Evolutionary conservation across 1,140 invertebrate genomes (phyloP).

Genomic region (Aphelinus atriplicis): DNA sequence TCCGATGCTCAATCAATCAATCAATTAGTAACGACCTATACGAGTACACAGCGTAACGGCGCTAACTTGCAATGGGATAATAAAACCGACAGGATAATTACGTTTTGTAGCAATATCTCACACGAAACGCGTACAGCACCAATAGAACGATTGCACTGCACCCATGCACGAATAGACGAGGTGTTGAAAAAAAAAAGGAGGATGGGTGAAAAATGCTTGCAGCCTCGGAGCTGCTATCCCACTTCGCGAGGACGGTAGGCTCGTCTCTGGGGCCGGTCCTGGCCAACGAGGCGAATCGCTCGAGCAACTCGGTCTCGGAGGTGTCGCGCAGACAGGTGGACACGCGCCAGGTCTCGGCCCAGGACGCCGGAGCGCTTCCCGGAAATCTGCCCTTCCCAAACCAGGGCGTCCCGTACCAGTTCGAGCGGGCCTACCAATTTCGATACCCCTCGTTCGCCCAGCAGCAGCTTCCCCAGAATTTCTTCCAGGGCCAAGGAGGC

Average conservation of each 20-base stretch:
- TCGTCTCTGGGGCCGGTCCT: conserved; percentile 46
- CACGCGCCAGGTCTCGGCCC: neutral
- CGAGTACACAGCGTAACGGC: too few species aligned
- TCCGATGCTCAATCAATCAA: too few species aligned
- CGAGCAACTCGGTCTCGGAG: conserved; percentile 18
- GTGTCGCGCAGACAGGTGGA: neutral
- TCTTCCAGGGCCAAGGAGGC: neutral
- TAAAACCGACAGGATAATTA: too few species aligned
- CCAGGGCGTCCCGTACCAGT: conserved; percentile 27
- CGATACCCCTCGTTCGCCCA: conserved; percentile 19
- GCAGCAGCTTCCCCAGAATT: conserved; percentile 15
- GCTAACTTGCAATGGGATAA: too few species aligned
- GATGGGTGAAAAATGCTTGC: neutral
- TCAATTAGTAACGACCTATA: too few species aligned
- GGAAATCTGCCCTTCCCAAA: neutral
- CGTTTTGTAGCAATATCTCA: too few species aligned
- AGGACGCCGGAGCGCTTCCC: neutral
- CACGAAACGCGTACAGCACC: too few species aligned
- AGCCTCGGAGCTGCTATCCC: conserved; percentile 49
- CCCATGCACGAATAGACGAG: too few species aligned
- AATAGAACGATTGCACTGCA: too few species aligned
- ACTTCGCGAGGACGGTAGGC: conserved; percentile 48
- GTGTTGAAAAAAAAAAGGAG: too few species aligned
- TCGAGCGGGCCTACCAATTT: conserved; percentile 16
- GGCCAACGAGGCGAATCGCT: conserved; percentile 37